Percentiles rank a stretch among this genome's conserved stretches.
phyloP scores from a whole-genome alignment of 2,888 invertebrate genomes.

The Cistogaster globosa region DNA sequence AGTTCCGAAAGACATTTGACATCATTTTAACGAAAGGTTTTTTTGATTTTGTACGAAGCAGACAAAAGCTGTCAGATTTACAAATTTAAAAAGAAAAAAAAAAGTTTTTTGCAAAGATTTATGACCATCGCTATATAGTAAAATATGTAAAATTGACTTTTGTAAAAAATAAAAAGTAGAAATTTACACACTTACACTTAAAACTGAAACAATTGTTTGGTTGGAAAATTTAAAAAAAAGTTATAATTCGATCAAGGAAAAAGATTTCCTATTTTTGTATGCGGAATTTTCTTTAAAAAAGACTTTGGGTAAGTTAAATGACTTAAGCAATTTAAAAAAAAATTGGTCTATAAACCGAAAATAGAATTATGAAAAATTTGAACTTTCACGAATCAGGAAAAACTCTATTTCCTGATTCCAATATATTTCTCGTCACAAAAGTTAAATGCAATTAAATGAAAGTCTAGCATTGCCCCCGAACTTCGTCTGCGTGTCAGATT shows the following conservation, averaged over 20 bases:
- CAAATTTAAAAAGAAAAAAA: constrained; percentile 4
- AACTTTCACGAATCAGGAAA: no score
- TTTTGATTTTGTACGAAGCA: not conserved
- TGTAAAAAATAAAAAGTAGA: constrained; percentile 58
- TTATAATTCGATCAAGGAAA: no score
- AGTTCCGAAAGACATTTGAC: constrained; percentile 23
- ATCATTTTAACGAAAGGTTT: constrained; percentile 29
- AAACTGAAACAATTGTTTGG: not conserved
- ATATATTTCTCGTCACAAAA: no score
- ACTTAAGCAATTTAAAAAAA: no score
- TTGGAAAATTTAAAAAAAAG: not conserved
- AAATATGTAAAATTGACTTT: constrained; percentile 60
- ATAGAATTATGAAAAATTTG: no score
- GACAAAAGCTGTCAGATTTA: constrained; percentile 32
- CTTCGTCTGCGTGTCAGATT: no score
- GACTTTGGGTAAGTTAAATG: no score
- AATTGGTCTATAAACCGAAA: no score
- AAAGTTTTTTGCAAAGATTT: constrained; percentile 61
- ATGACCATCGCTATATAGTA: constrained; percentile 38
- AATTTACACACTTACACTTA: constrained; percentile 42
- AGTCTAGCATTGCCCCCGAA: no score
- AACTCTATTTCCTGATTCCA: no score
- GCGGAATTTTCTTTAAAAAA: no score
- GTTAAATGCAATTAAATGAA: no score
- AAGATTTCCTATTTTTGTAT: not conserved